These are phyloP conservation scores for Sebastes variabilis DNA, from an alignment of 2,797 vertebrate genomes.

Conservation along the genomic window DNA sequence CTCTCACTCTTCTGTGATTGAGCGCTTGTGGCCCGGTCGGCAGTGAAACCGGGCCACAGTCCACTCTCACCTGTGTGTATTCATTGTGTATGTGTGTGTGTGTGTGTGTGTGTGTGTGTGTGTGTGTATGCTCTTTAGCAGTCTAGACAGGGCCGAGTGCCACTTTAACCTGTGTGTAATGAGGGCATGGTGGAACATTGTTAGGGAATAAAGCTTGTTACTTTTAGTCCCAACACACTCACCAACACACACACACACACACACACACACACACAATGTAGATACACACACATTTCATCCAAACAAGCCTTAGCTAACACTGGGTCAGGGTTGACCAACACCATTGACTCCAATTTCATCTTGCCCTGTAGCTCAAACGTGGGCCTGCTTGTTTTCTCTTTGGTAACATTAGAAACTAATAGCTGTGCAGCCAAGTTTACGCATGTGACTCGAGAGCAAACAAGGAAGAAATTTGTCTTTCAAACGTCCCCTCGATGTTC, in stretches of 20 bases:
- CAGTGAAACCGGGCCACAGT: slow-evolving; percentile 34
- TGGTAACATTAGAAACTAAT: slow-evolving; percentile 46
- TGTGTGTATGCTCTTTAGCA: slow-evolving; percentile 37
- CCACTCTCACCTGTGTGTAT: slow-evolving; percentile 20
- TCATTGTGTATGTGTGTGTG: slow-evolving; percentile 20
- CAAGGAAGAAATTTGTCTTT: neutral
- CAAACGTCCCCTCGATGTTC: neutral
- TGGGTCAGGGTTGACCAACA: slow-evolving; percentile 73
- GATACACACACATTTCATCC: slow-evolving; percentile 49
- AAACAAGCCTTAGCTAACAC: slow-evolving; percentile 67
- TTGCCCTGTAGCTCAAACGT: slow-evolving; percentile 56
- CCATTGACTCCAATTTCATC: slow-evolving; percentile 79
- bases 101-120: neutral
- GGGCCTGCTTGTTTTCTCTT: slow-evolving; percentile 36
- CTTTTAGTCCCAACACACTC: slow-evolving; percentile 67
- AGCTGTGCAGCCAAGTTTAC: slow-evolving; percentile 12
- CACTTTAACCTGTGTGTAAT: slow-evolving; percentile 82
- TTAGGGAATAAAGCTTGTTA: slow-evolving; percentile 82
- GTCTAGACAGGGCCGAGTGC: slow-evolving; percentile 74
- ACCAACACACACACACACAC: slow-evolving; percentile 17
- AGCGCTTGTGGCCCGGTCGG: slow-evolving; percentile 43
- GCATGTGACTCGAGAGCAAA: slow-evolving; percentile 32
- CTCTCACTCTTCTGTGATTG: slow-evolving; percentile 40
- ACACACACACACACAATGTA: neutral
- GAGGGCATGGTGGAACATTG: slow-evolving; percentile 79